phyloP scores from a whole-genome alignment of 92 coral and sea anemone genomes.

The Phenganax stokvisi region DNA sequence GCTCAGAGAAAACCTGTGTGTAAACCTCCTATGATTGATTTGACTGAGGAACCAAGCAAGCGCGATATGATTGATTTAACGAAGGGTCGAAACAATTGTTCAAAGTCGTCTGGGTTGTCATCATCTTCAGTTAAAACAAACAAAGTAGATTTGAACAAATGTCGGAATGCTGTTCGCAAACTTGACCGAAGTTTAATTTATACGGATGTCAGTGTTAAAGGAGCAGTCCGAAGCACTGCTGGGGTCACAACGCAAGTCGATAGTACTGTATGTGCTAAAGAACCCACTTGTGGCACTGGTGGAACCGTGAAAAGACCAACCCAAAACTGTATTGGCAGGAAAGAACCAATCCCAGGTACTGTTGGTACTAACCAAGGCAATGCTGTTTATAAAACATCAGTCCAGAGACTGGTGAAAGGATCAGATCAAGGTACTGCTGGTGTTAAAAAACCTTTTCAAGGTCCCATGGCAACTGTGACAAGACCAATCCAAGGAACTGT shows the following conservation, averaged over 20 bases:
- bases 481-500: too few species aligned
- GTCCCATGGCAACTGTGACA: too few species aligned
- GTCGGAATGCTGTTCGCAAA: conserved; percentile 28
- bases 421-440: too few species aligned
- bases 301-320: neutral
- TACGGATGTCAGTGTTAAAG: neutral
- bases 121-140: neutral
- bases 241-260: too few species aligned
- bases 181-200: conserved; percentile 23
- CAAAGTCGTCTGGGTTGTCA: neutral
- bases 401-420: too few species aligned
- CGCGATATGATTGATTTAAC: conserved; percentile 27
- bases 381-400: too few species aligned
- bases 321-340: neutral
- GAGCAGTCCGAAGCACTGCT: neutral
- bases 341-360: neutral
- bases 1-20: neutral
- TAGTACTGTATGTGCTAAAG: neutral
- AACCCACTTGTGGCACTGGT: too few species aligned
- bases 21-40: neutral
- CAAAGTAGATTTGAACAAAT: conserved; percentile 4
- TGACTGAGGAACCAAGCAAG: neutral
- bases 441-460: too few species aligned
- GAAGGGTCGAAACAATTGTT: conserved; percentile 4
- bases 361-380: neutral